Percentiles rank a stretch among this genome's conserved stretches.
Conservation (phyloP, 2,888 invertebrate genomes). For the Thera obeliscata region DNA sequence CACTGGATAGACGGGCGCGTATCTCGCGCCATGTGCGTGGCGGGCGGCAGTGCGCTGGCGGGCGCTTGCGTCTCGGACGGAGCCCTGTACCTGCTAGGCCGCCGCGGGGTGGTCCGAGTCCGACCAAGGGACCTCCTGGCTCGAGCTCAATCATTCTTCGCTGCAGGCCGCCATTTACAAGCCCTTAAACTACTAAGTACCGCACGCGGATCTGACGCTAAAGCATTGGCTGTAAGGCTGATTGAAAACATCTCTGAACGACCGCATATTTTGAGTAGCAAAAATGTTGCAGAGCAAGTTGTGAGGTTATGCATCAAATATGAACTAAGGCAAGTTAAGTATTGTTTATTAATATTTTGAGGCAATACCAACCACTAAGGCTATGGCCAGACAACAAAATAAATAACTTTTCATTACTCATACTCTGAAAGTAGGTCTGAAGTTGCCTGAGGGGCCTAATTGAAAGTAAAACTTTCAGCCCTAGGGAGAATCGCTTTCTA, state of each 20-base stretch:
- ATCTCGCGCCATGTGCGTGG: constrained; percentile 85
- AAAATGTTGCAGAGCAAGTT: constrained; percentile 67
- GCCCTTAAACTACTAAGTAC: constrained; percentile 69
- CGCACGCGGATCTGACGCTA: constrained; percentile 60
- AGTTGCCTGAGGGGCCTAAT: no score
- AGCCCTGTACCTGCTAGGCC: constrained; percentile 83
- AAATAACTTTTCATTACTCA: no score
- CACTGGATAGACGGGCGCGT: constrained; percentile 98
- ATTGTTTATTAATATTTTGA: background rate
- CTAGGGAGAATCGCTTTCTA: no score
- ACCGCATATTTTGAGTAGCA: constrained; percentile 65
- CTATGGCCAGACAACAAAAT: no score
- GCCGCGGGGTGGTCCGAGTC: constrained; percentile 87
- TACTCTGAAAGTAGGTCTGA: no score
- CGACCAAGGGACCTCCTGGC: constrained; percentile 85
- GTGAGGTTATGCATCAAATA: constrained; percentile 71
- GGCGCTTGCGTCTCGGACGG: constrained; percentile 80
- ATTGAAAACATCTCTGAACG: constrained; percentile 62
- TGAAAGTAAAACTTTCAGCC: no score
- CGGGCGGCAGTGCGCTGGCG: constrained; percentile 83
- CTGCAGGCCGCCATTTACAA: constrained; percentile 83
- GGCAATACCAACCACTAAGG: no score
- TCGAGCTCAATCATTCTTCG: constrained; percentile 82
- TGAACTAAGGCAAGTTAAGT: constrained; percentile 62
- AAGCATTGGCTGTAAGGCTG: constrained; percentile 58